phyloP scores from a whole-genome alignment of 1,140 invertebrate species.

The Drosophila parvula region DNA sequence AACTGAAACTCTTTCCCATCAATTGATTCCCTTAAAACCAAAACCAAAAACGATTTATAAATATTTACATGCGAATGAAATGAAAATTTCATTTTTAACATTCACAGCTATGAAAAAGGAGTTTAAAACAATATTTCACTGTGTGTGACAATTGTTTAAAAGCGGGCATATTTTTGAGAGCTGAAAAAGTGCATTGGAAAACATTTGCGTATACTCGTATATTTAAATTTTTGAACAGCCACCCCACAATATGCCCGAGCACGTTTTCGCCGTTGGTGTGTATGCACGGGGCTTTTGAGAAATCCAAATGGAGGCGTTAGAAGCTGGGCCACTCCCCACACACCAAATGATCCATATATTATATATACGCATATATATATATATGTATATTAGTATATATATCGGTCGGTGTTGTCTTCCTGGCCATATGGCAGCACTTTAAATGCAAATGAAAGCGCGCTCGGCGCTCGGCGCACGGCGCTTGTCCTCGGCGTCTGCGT shows the following conservation, averaged over 20 bases:
- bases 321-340: constrained; percentile 16
- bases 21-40: neutral
- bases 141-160: neutral
- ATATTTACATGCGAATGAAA: neutral
- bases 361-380: neutral
- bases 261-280: constrained; percentile 19
- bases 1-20: neutral
- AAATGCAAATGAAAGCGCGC: constrained; percentile 77
- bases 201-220: constrained; percentile 19
- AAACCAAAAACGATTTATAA: too few species aligned
- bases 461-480: neutral
- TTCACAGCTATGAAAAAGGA: neutral
- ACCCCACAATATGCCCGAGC: constrained; percentile 26
- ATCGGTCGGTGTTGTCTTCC: constrained; percentile 38
- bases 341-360: too few species aligned
- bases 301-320: constrained; percentile 4
- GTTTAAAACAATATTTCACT: constrained; percentile 2
- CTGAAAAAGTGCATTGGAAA: constrained; percentile 43
- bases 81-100: too few species aligned
- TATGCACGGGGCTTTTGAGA: constrained; percentile 25
- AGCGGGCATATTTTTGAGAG: neutral
- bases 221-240: constrained; percentile 39
- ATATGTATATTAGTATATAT: neutral
- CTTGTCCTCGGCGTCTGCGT: constrained; percentile 58
- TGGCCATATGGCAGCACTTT: constrained; percentile 79